phyloP scores from a whole-genome alignment of 2,797 vertebrate species.

The Lagocephalus sceleratus region DNA sequence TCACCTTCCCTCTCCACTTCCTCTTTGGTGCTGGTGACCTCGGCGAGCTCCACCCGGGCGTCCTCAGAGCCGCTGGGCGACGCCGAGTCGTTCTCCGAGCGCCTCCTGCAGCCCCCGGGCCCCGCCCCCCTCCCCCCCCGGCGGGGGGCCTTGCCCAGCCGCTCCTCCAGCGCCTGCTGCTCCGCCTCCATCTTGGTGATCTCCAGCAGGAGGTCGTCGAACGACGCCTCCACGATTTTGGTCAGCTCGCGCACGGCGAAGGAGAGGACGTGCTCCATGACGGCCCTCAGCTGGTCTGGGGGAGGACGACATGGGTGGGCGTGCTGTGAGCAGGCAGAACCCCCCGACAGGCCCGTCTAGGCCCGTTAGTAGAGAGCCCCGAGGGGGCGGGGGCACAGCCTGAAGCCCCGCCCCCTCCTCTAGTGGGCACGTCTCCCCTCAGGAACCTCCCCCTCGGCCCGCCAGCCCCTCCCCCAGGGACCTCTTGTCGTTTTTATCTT shows the following conservation, averaged over 20 bases:
- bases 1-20: conserved; percentile 18
- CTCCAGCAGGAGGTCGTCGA: conserved; percentile 78
- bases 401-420: too few relatives aligned
- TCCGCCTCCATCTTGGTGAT: conserved; percentile 76
- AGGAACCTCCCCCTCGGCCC: too few relatives aligned
- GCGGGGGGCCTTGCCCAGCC: conserved; percentile 27
- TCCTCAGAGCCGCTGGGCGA: conserved; percentile 67
- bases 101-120: conserved; percentile 24
- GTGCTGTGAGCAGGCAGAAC: not conserved
- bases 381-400: too few relatives aligned
- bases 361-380: too few relatives aligned
- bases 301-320: not conserved
- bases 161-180: conserved; percentile 61
- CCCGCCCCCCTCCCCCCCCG: conserved; percentile 8
- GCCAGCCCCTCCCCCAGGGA: too few relatives aligned
- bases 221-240: conserved; percentile 79
- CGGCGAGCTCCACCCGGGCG: conserved; percentile 29
- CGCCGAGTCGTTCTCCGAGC: conserved; percentile 48
- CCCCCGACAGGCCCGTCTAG: not conserved
- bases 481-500: too few relatives aligned
- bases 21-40: conserved; percentile 32
- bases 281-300: conserved; percentile 76
- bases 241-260: conserved; percentile 73
- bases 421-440: too few relatives aligned
- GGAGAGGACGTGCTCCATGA: conserved; percentile 77